Base-by-base conservation (phyloP, 2,113 vertebrate genomes). In the Chaenogobius annularis region DNA sequence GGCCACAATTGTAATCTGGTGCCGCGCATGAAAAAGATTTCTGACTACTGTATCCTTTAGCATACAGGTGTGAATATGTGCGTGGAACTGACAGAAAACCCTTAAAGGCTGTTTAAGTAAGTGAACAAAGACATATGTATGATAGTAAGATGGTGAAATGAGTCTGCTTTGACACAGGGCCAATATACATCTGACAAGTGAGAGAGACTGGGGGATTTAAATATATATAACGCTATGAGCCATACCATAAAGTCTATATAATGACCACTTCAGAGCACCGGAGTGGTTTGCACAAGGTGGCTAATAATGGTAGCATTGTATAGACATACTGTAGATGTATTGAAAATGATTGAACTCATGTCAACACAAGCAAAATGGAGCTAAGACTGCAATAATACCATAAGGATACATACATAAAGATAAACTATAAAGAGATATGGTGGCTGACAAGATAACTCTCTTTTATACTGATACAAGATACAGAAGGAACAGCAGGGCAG, bases 1-100 rank as follows among this genome's bases (percentile, higher is more conserved):
- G 55, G 58, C 69, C 37, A 52, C 83, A 76, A 79, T 79, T 88
- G 79, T 86, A 85, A 88, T 85, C 82, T 85, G 77, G 75, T 78
- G 67, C 73, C 54, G 67, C 76, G 56, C 77, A 82, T 64, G 66
- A 68, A 43, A 20, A 77, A 74, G 79, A 83, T 74, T 81, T 83
- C 69, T 79, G 86, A 73, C 71, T 71, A 69, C 79, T 50, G 20
- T 59, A 67, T 78, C 52, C 70, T n/a, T 56, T 75, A 56, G 55
- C 80, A 72, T 70, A 77, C 80, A 83, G 80, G 79, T 20, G 10
- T 66, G 66, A 67, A 48, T 23, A 63, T 56, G 85, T 83, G 76
- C 83, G 79, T 17, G 88, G 76, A n/a, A 83, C 68, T 68, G 69
- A 81, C 54, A 73, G 74, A 76, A 80, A 79, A 74, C 73, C 73